Conservation (phyloP, 64 coral and sea anemone species). For the Montipora cactus region DNA sequence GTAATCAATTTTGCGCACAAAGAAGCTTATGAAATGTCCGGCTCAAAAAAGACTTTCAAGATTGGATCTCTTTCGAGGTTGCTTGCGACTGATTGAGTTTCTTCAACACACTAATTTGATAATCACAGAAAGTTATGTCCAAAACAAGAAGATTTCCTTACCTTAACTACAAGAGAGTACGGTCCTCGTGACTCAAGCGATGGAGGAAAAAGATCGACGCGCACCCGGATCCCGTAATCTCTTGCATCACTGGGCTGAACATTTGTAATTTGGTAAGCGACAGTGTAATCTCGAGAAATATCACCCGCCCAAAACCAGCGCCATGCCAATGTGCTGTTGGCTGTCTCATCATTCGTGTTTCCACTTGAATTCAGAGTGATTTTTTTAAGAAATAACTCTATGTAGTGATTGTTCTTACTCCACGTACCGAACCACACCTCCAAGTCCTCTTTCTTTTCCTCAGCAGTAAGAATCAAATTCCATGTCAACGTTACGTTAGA, state of each 20-base stretch:
- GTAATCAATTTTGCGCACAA: too few relatives aligned
- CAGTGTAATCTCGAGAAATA: neutral
- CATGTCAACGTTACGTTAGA: constrained; percentile 11
- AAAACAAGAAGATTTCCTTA: too few relatives aligned
- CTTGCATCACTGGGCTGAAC: neutral
- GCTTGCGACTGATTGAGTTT: too few relatives aligned
- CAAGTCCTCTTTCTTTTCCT: neutral
- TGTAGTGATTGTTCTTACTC: neutral
- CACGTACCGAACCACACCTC: neutral
- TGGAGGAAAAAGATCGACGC: neutral
- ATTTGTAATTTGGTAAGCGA: constrained; percentile 15
- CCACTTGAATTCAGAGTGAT: neutral
- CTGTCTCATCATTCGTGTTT: neutral
- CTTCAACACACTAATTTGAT: too few relatives aligned
- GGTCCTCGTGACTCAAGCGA: neutral
- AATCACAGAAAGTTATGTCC: too few relatives aligned
- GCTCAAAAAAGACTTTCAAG: too few relatives aligned
- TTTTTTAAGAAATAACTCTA: neutral
- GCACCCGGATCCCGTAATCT: constrained; percentile 4
- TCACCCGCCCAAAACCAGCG: constrained; percentile 17
- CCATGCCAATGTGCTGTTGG: neutral
- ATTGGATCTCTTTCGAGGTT: too few relatives aligned
- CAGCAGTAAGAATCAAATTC: neutral
- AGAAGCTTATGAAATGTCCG: too few relatives aligned
- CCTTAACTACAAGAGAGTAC: neutral